Evolutionary conservation across 2,113 vertebrate genomes (phyloP), one percentile per base, ranked within the genome.

Genomic region (Phrynocephalus versicolor): DNA sequence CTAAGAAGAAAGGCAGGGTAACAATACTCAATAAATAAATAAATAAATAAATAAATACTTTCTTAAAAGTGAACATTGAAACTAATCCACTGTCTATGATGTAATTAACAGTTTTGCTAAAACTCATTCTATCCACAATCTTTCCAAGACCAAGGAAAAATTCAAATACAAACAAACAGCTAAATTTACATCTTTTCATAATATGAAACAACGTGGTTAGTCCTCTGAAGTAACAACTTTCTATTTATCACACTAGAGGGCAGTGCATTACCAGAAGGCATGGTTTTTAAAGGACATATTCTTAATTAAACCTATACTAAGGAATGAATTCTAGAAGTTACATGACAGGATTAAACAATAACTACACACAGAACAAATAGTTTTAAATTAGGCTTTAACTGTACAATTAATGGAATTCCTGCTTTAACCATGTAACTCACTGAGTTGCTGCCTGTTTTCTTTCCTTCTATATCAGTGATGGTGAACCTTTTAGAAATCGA

Each of bases 211-310:
- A 27, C 6, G 23, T 45, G 19, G 30, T 15, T 62, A 51, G 21
- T n/a, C 25, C 30, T 55, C 58, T 60, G 45, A 30, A 65, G 27
- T 27, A 65, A 23, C 64, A 65, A 1, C 80, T 62, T 91, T 67
- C 70, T 82, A n/a, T 15, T n/a, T 9, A 16, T 39, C 41, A 82
- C 94, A 92, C 94, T 76, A 97, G 96, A 94, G 94, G 94, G 94
- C 92, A 94, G 88, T 27, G 77, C 83, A 45, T 2, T 87, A 94
- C 91, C 55, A 93, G 67, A 90, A 94, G 94, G 70, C 12, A 78
- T 25, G 21, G 1, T 4, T 35, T 60, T 41, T 21, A 81, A 18
- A 85, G 13, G 18, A 33, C 15, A 45, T 45, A 33, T 60, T 25
- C 30, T 30, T 35, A 79, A 72, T 23, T 33, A 79, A 72, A 35